Base-by-base conservation (phyloP, 2,888 invertebrate species). In the Endomychus coccineus region DNA sequence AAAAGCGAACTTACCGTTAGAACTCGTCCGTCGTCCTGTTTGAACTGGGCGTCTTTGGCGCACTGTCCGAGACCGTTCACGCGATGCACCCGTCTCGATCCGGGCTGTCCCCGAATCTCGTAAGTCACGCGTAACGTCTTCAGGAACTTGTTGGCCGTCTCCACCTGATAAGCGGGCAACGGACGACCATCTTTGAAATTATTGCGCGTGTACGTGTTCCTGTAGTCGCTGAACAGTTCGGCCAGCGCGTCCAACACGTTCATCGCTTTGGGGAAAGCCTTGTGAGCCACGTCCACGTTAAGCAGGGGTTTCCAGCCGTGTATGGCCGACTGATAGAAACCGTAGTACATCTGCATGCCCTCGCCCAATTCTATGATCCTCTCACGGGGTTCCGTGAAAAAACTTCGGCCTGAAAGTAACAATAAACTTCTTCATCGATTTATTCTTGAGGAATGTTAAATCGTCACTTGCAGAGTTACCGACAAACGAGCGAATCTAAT, bases 301-400 rank as follows among this genome's bases (percentile, higher is more conserved):
- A 98, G 66, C 62, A 83, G 84, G 33, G 88, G 85, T 50, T 77
- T 79, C 75, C 89, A 86, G 7, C 92, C 92, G 34, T 95, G 78
- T 44, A 91, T 77, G 0, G 91, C 89, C 5, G 89, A 86, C 64
- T 95, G 94, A 68, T 88, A 97, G 56, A 91, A 77, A 3, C 97
- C 97, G 40, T 85, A 79, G 84, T 94, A 94, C 57, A 95, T 79
- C 61, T 94, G 89, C 52, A 89, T 71, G 0, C 94, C 91, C 29
- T 79, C 81, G 0, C 83, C 79, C 6, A 97, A 69, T 55, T 72
- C 70, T 45, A 71, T 67, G 27, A 72, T 73, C 15, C 13, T 21
- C 14, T 25, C 12, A 1, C 13, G 27, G 39, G 61, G 56, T 28
- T 39, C 50, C 1, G 46, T 41, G 27, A 55, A 59, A 28, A 59